A percentile compares a stretch with the other conserved stretches of the same genome.
phyloP scores from a whole-genome alignment of 2,888 invertebrate species.

The Pheosia tremula region DNA sequence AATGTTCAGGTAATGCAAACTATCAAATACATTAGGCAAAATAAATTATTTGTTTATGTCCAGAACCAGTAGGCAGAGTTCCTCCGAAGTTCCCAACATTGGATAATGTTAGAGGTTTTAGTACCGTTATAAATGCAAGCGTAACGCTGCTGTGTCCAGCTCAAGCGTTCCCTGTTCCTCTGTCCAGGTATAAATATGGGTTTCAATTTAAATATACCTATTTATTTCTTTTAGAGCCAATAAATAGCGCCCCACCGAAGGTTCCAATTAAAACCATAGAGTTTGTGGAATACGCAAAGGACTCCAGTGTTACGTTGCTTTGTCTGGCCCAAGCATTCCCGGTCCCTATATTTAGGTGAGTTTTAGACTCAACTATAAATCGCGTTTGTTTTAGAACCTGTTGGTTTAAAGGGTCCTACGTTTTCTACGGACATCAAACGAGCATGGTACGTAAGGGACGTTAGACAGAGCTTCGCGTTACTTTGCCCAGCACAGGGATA shows the following conservation, averaged over 20 bases:
- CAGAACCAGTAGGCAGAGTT: slow-evolving; percentile 86
- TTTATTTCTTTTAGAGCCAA: slow-evolving; percentile 85
- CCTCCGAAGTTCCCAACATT: slow-evolving; percentile 89
- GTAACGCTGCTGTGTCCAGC: slow-evolving; percentile 88
- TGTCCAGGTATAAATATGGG: slow-evolving; percentile 82
- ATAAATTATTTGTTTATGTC: slow-evolving; percentile 47
- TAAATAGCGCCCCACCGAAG: slow-evolving; percentile 89
- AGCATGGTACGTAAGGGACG: slow-evolving; percentile 80
- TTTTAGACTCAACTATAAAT: slow-evolving; percentile 41
- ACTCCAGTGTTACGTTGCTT: slow-evolving; percentile 85
- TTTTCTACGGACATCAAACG: slow-evolving; percentile 86
- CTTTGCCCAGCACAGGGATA: slow-evolving; percentile 87
- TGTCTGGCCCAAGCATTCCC: slow-evolving; percentile 89
- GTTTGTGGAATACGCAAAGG: slow-evolving; percentile 71
- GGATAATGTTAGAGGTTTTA: slow-evolving; percentile 86
- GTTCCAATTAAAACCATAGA: slow-evolving; percentile 83
- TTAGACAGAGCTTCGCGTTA: slow-evolving; percentile 79
- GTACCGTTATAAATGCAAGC: slow-evolving; percentile 79
- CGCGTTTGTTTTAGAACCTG: slow-evolving; percentile 75
- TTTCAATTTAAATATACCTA: slow-evolving; percentile 37
- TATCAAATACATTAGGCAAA: slow-evolving; percentile 15
- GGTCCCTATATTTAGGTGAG: slow-evolving; percentile 88
- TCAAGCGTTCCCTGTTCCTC: slow-evolving; percentile 87
- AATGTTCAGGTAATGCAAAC: slow-evolving; percentile 85
- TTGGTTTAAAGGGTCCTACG: slow-evolving; percentile 87